A percentile compares a stretch with the other conserved stretches of the same genome.
Conservation (phyloP, 2,888 invertebrate species). For the Panzeria rudis region DNA sequence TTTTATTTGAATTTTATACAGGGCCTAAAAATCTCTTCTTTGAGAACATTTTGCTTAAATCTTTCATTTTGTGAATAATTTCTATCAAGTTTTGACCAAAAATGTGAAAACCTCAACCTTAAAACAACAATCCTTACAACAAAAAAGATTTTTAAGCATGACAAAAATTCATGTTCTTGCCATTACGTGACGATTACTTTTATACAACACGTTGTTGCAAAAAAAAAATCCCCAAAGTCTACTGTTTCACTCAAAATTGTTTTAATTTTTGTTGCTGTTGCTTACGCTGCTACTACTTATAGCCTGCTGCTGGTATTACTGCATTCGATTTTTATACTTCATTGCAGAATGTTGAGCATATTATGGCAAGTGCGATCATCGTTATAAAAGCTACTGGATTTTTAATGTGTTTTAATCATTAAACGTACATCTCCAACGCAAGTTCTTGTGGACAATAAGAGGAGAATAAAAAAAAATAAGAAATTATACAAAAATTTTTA, state of each 20-base stretch:
- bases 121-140: constrained; percentile 32
- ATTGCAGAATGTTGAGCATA: constrained; percentile 52
- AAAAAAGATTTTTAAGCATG: constrained; percentile 69
- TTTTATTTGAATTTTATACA: neutral
- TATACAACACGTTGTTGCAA: constrained; percentile 57
- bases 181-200: constrained; percentile 72
- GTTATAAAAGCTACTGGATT: constrained; percentile 81
- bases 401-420: constrained; percentile 84
- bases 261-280: constrained; percentile 14
- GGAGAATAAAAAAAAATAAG: constrained; percentile 34
- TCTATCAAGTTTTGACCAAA: constrained; percentile 53
- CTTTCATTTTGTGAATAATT: constrained; percentile 66
- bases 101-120: constrained; percentile 13
- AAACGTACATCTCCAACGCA: constrained; percentile 73
- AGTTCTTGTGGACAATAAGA: constrained; percentile 40
- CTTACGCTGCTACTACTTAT: constrained; percentile 4
- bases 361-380: constrained; percentile 75
- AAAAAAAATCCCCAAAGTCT: constrained; percentile 10
- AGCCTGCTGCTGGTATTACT: constrained; percentile 22
- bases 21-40: neutral
- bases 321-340: constrained; percentile 48
- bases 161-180: constrained; percentile 73
- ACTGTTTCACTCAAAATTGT: constrained; percentile 56
- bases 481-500: constrained; percentile 52
- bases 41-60: constrained; percentile 1